Evolutionary conservation across 2,797 vertebrate genomes (phyloP).

Genomic region (Brotogeris chrysoptera): DNA sequence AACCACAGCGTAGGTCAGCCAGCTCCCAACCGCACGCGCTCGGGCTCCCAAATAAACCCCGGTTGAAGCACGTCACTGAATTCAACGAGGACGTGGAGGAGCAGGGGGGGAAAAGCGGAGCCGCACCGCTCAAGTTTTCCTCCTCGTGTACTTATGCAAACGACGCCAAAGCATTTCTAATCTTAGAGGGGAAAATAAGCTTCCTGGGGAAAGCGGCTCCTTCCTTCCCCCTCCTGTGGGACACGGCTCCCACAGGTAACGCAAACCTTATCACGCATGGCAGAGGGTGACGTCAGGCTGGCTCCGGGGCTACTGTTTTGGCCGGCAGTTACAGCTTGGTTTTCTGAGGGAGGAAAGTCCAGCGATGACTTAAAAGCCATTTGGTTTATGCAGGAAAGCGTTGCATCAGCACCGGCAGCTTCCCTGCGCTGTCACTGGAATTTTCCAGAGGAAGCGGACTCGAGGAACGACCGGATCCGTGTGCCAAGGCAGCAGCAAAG

Average conservation of each 20-base stretch:
- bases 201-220: neutral
- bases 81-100: neutral
- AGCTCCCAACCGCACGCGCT: neutral
- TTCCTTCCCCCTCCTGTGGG: neutral
- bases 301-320: neutral
- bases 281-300: neutral
- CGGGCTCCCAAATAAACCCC: neutral
- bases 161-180: neutral
- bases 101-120: neutral
- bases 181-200: neutral
- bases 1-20: neutral
- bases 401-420: neutral
- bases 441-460: constrained; percentile 62
- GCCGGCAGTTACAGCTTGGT: neutral
- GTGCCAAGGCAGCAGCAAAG: neutral
- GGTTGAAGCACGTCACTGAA: neutral
- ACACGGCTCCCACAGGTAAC: neutral
- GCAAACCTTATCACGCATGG: neutral
- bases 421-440: constrained; percentile 19
- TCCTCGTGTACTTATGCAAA: neutral
- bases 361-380: neutral
- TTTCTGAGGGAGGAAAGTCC: constrained; percentile 24
- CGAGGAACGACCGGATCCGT: neutral
- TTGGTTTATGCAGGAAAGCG: neutral
- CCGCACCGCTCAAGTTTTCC: neutral